Percentiles rank a stretch among this genome's conserved stretches.
These are phyloP conservation scores for Ctena decussata DNA, from an alignment of 2,888 invertebrate species.

Conservation along the genomic window DNA sequence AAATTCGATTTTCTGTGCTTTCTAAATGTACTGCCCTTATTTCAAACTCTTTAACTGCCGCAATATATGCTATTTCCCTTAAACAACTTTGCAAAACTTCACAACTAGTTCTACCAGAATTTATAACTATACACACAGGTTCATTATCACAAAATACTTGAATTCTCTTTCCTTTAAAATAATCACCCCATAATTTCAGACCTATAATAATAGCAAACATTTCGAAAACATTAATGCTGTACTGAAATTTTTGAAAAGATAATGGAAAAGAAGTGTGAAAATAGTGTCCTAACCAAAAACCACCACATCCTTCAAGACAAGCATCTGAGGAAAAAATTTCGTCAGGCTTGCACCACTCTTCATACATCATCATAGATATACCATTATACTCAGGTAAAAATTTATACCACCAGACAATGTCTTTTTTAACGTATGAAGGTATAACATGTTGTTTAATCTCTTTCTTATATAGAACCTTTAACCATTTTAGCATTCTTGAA, in stretches of 20 bases:
- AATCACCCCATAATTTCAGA: background rate
- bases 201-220: conserved; percentile 5
- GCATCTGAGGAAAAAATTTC: conserved; percentile 2
- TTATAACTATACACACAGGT: background rate
- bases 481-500: background rate
- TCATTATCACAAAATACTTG: background rate
- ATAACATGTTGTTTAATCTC: background rate
- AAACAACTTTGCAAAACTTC: background rate
- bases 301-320: conserved; percentile 16
- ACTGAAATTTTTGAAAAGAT: background rate
- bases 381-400: conserved; percentile 8
- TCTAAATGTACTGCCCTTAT: background rate
- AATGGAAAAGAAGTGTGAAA: background rate
- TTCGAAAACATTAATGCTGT: conserved; percentile 1
- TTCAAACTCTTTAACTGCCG: background rate
- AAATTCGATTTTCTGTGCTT: background rate
- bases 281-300: background rate
- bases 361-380: background rate
- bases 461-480: background rate
- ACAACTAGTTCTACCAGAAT: background rate
- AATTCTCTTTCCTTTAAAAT: background rate
- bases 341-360: conserved; percentile 24
- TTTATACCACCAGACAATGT: background rate
- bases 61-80: background rate
- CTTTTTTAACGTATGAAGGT: background rate